A percentile compares a stretch with the other conserved stretches of the same genome.
Conservation (phyloP, 1,140 invertebrate species). For the Procambarus virginalis region DNA sequence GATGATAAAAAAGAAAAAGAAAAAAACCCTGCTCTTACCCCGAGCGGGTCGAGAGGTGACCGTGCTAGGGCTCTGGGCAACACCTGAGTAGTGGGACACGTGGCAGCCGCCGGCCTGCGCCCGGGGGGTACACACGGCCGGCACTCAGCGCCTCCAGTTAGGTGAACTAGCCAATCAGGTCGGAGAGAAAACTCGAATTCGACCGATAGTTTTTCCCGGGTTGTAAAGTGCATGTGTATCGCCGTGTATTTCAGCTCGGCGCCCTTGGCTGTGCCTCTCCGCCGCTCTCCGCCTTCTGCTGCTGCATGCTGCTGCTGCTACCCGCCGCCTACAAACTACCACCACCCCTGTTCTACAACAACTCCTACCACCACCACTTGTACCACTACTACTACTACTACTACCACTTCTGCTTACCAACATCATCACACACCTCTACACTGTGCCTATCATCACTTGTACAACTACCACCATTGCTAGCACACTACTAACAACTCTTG, state of each 20-base stretch:
- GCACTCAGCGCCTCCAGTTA: not conserved
- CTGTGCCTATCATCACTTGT: too few relatives aligned
- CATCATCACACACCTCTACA: too few relatives aligned
- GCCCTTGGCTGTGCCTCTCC: not conserved
- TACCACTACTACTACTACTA: too few relatives aligned
- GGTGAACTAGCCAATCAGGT: slow-evolving; percentile 13
- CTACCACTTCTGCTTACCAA: too few relatives aligned
- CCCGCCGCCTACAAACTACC: not conserved
- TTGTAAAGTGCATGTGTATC: slow-evolving; percentile 13
- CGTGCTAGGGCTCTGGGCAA: slow-evolving; percentile 22
- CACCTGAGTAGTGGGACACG: not conserved
- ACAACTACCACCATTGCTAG: too few relatives aligned
- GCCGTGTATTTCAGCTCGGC: not conserved
- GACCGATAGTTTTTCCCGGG: slow-evolving; percentile 9
- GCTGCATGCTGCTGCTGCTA: too few relatives aligned
- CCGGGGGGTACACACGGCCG: not conserved
- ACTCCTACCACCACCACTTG: too few relatives aligned
- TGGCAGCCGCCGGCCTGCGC: not conserved
- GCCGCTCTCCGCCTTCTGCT: too few relatives aligned
- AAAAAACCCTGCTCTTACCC: not conserved
- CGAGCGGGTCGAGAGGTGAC: not conserved
- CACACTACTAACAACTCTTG: too few relatives aligned
- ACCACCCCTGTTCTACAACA: too few relatives aligned
- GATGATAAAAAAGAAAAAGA: not conserved
- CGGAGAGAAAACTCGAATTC: slow-evolving; percentile 9